Conservation (phyloP, 2,113 vertebrate genomes). For the Grammomys dolichurus region DNA sequence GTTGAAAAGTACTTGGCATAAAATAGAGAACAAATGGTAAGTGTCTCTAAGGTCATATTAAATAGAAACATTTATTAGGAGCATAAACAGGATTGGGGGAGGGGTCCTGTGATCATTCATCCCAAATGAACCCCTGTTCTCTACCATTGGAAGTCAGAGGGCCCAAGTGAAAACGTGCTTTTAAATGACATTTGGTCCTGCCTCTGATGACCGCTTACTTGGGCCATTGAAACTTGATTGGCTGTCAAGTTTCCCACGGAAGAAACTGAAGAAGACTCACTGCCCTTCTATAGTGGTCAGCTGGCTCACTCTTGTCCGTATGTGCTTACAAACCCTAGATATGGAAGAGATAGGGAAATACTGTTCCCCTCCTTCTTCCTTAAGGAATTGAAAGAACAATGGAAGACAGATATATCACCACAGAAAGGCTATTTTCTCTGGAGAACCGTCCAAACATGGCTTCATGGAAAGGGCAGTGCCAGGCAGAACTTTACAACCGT, state of each 20-base stretch:
- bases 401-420: not conserved
- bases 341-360: not conserved
- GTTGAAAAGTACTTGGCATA: slow-evolving; percentile 35
- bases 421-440: not conserved
- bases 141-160: not conserved
- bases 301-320: not conserved
- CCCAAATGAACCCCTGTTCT: not conserved
- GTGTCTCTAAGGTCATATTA: slow-evolving; percentile 41
- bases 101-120: not conserved
- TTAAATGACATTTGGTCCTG: slow-evolving; percentile 1
- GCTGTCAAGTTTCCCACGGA: slow-evolving; percentile 50
- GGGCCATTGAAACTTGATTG: slow-evolving; percentile 39
- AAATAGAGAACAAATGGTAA: slow-evolving; percentile 52
- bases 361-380: slow-evolving; percentile 4
- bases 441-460: slow-evolving; percentile 59
- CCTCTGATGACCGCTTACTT: not conserved
- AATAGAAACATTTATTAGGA: slow-evolving; percentile 50
- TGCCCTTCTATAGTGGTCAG: not conserved
- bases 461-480: not conserved
- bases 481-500: slow-evolving; percentile 25
- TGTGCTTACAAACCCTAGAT: not conserved
- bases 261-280: slow-evolving; percentile 53
- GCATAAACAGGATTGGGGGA: not conserved
- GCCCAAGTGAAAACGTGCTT: not conserved
- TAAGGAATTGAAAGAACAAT: slow-evolving; percentile 18